phyloP scores from a whole-genome alignment of 2,888 invertebrate genomes.

The Notodonta dromedarius region DNA sequence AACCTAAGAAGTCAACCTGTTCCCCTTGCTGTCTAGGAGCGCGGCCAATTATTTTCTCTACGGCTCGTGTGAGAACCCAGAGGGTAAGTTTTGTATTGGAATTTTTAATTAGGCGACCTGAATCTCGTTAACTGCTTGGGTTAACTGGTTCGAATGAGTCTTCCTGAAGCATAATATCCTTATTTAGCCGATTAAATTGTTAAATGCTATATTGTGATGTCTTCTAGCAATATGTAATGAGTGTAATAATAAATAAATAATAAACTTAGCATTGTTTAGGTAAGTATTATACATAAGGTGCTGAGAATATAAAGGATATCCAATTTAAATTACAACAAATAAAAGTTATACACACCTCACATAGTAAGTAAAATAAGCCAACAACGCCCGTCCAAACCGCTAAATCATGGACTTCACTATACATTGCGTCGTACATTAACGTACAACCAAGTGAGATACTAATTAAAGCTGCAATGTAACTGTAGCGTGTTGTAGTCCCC shows the following conservation, averaged over 20 bases:
- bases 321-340: no score
- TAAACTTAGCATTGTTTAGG: no score
- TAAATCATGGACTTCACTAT: slow-evolving; percentile 23
- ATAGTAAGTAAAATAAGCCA: neutral
- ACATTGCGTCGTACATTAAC: slow-evolving; percentile 31
- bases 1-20: neutral
- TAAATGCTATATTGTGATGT: no score
- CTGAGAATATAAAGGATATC: no score
- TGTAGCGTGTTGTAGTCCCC: slow-evolving; percentile 39
- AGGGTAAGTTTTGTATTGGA: slow-evolving; percentile 9
- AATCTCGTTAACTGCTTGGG: neutral
- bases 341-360: no score
- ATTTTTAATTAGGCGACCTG: slow-evolving; percentile 5
- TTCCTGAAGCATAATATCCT: neutral
- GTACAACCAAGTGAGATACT: slow-evolving; percentile 38
- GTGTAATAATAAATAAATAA: no score
- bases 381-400: slow-evolving; percentile 17
- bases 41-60: slow-evolving; percentile 42
- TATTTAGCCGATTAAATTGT: no score
- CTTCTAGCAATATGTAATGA: no score
- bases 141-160: neutral
- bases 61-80: slow-evolving; percentile 11
- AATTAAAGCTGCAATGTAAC: slow-evolving; percentile 60
- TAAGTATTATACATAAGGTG: no score
- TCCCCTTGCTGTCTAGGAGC: slow-evolving; percentile 34